A percentile compares a stretch with the other conserved stretches of the same genome.
These are phyloP conservation scores for Nycticryphes semicollaris DNA, from an alignment of 2,113 vertebrate genomes.

Conservation along the genomic window DNA sequence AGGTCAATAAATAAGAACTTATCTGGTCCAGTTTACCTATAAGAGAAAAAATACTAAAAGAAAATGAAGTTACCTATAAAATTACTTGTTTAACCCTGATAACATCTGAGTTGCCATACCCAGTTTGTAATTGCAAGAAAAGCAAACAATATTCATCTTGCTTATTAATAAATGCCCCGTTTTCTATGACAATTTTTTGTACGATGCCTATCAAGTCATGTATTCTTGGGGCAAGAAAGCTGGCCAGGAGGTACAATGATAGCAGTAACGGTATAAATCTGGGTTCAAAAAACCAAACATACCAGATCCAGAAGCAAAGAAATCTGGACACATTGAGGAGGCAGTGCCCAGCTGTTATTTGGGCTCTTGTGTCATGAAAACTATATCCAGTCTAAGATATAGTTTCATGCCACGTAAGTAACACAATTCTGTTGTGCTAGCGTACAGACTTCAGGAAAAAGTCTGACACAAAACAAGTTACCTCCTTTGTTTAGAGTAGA, in stretches of 20 bases:
- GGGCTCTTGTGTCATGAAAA: neutral
- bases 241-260: constrained; percentile 48
- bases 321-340: neutral
- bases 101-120: constrained; percentile 65
- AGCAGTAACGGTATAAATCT: constrained; percentile 59
- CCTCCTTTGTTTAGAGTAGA: constrained; percentile 62
- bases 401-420: constrained; percentile 55
- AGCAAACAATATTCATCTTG: constrained; percentile 65
- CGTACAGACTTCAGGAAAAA: constrained; percentile 67
- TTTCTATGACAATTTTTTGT: neutral
- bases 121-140: constrained; percentile 69
- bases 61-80: constrained; percentile 52
- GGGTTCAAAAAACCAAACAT: neutral
- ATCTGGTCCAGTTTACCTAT: constrained; percentile 66
- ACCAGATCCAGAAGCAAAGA: constrained; percentile 31
- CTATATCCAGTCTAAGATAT: constrained; percentile 49
- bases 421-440: constrained; percentile 67
- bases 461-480: constrained; percentile 31
- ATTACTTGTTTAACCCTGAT: constrained; percentile 63
- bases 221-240: constrained; percentile 59
- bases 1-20: constrained; percentile 65
- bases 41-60: constrained; percentile 34
- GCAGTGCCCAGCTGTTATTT: neutral
- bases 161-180: constrained; percentile 45
- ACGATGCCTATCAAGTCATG: constrained; percentile 40